Evolutionary conservation across 1,140 invertebrate species (phyloP), one percentile per base, ranked within the genome.

Genomic region (Sycophaga agraensis): DNA sequence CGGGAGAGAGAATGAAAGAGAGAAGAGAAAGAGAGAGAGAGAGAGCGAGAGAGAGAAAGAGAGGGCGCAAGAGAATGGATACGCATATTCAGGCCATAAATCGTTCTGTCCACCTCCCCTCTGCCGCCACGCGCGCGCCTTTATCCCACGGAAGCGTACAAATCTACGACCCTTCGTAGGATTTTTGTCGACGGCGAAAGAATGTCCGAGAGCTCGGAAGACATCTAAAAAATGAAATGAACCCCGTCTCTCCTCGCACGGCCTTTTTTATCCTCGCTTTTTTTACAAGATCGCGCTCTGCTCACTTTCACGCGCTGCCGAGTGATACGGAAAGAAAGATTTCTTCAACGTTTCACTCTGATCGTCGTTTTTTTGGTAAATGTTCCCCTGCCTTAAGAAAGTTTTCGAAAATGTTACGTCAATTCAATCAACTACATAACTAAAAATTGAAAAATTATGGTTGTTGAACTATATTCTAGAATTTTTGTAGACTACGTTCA

Each of bases 11-110:
- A 28, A 28, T 12, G 21, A 48, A n/a, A 48, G 45, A 28, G 42
- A 17, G 5, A 21, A 22, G n/a, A 39, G 42, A 7, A n/a, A n/a
- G n/a, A n/a, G n/a, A n/a, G n/a, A n/a, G n/a, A n/a, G n/a, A n/a
- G n/a, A n/a, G n/a, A n/a, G n/a, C n/a, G n/a, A n/a, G n/a, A n/a
- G 45, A 9, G 14, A 12, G 21, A 24, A 35, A 16, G 11, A 14
- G 37, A 43, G 37, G 1, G 21, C 4, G 14, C 21, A n/a, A 16
- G 12, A 26, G 42, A 40, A 34, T 37, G 35, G 19, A 48, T 55
- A 58, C 61, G 61, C 53, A 58, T 63, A 63, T 58, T 57, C 48
- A 39, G 21, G 46, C 31, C 21, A 63, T 63, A 63, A 63, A 63
- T 63, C 61, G 54, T 43, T 53, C 53, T 43, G 53, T 56, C 59